Evolutionary conservation across 2,797 vertebrate species (phyloP).

Genomic region (Hipposideros larvatus): DNA sequence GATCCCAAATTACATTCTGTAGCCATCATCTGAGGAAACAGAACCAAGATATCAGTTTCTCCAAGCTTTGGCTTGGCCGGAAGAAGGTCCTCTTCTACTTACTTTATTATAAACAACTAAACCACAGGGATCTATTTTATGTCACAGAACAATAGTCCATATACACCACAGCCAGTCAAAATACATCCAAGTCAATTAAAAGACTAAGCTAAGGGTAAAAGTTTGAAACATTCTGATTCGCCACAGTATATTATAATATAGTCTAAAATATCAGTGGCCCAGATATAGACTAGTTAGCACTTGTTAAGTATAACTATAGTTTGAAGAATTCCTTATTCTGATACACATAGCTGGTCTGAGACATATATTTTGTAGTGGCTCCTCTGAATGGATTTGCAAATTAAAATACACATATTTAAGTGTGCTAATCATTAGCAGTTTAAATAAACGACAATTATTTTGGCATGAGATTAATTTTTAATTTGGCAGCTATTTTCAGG

Average conservation of each 20-base stretch:
- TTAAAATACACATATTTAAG: slow-evolving; percentile 74
- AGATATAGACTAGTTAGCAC: slow-evolving; percentile 39
- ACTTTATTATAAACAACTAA: neutral
- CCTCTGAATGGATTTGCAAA: slow-evolving; percentile 75
- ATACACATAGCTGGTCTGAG: slow-evolving; percentile 52
- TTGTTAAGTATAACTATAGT: neutral
- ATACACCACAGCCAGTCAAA: neutral
- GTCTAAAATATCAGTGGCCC: neutral
- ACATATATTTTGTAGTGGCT: slow-evolving; percentile 71
- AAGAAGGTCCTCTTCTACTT: slow-evolving; percentile 20
- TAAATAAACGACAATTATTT: slow-evolving; percentile 78
- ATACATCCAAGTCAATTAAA: neutral
- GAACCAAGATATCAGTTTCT: neutral
- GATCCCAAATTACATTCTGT: neutral
- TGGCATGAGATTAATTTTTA: slow-evolving; percentile 78
- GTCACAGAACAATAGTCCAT: neutral
- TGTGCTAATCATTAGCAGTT: slow-evolving; percentile 76
- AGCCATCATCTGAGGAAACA: neutral
- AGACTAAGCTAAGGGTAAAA: neutral
- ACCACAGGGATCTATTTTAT: neutral
- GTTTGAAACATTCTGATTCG: neutral
- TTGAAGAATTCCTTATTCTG: slow-evolving; percentile 54
- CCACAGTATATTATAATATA: neutral
- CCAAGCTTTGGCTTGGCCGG: neutral
- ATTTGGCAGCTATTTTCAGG: slow-evolving; percentile 73